Conservation (phyloP, 2,797 vertebrate species). For the Melanotaenia parkinsoni region DNA sequence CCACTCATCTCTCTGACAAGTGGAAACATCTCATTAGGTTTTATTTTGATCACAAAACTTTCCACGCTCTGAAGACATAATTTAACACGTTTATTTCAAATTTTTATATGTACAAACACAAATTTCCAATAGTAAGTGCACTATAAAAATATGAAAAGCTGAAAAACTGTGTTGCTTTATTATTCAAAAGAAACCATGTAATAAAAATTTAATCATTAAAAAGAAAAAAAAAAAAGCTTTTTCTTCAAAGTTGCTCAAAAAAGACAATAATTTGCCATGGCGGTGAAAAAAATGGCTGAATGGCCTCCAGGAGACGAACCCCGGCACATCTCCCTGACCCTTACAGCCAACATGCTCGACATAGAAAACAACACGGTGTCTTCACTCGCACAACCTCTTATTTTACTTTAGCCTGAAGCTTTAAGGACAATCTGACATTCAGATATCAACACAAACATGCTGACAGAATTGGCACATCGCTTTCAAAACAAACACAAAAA, state of each 20-base stretch:
- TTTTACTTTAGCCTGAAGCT: conserved; percentile 38
- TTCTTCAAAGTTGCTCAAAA: conserved; percentile 26
- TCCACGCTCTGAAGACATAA: conserved; percentile 50
- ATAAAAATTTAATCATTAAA: conserved; percentile 56
- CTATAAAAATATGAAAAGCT: conserved; percentile 47
- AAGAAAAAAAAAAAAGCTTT: conserved; percentile 49
- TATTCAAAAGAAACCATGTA: conserved; percentile 33
- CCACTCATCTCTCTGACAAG: conserved; percentile 26
- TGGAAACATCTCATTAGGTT: conserved; percentile 40
- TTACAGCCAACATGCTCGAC: conserved; percentile 48
- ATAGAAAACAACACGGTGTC: conserved; percentile 46
- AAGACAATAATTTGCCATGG: conserved; percentile 43
- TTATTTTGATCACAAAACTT: conserved; percentile 33
- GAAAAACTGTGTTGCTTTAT: conserved; percentile 27
- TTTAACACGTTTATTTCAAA: conserved; percentile 75
- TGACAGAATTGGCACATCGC: conserved; percentile 25
- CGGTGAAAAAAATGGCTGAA: conserved; percentile 32
- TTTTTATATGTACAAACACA: conserved; percentile 71
- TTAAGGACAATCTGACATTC: conserved; percentile 41
- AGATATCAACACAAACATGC: conserved; percentile 40
- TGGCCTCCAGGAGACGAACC: conserved; percentile 42
- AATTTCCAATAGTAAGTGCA: conserved; percentile 64
- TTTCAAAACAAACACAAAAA: conserved; percentile 10
- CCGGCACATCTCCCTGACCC: conserved; percentile 50
- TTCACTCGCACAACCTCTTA: conserved; percentile 37